Conservation (phyloP, 2,113 vertebrate genomes). For the Holacanthus passer region DNA sequence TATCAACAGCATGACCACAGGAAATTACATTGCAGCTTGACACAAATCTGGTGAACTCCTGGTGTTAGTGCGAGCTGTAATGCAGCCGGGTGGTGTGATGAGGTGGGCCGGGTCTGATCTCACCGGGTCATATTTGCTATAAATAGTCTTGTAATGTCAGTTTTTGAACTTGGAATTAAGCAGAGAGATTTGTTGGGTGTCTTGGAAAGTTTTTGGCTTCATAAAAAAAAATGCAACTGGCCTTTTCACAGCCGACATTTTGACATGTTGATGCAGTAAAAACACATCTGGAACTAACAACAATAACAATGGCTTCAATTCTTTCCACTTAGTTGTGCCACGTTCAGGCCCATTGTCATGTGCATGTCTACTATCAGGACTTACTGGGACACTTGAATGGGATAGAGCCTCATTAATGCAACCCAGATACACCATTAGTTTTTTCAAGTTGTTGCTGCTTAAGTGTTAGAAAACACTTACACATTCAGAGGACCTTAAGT, state of each 20-base stretch:
- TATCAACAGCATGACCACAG: slow-evolving; percentile 2
- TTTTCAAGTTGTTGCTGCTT: background rate
- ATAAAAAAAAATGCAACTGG: background rate
- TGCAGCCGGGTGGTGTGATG: background rate
- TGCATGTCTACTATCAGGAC: background rate
- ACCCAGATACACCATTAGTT: background rate
- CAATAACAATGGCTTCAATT: background rate
- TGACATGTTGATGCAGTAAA: background rate
- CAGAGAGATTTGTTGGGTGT: background rate
- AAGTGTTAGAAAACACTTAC: background rate
- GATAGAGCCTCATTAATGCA: too few species aligned
- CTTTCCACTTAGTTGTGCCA: background rate
- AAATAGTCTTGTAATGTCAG: too few species aligned
- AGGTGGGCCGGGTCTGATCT: background rate
- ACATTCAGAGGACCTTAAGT: too few species aligned
- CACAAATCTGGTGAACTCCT: background rate
- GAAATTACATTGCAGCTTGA: background rate
- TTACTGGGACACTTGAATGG: background rate
- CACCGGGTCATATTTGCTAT: background rate
- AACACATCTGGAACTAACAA: background rate
- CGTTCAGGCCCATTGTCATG: background rate
- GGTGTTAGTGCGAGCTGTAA: background rate
- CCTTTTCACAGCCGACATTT: background rate
- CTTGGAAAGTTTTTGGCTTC: background rate
- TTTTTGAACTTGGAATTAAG: background rate